phyloP scores from a whole-genome alignment of 2,888 invertebrate species.

The Lepetodrilus schrolli region DNA sequence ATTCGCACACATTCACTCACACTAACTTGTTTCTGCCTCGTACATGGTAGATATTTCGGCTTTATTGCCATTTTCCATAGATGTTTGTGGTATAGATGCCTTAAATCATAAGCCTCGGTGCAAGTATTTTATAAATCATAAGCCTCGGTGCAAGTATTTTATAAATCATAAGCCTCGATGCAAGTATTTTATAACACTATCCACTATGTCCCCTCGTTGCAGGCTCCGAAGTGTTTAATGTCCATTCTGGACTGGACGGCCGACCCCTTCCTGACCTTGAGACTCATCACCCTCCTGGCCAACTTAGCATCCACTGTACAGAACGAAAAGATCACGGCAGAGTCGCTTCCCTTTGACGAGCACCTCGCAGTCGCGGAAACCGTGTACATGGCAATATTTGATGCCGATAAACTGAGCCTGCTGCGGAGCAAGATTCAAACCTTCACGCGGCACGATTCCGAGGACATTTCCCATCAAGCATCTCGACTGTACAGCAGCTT shows the following conservation, averaged over 20 bases:
- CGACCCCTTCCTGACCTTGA: slow-evolving; percentile 75
- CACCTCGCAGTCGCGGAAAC: slow-evolving; percentile 79
- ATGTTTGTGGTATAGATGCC: no score
- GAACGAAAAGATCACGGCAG: slow-evolving; percentile 75
- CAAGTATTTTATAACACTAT: no score
- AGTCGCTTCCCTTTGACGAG: slow-evolving; percentile 77
- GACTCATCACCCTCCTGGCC: slow-evolving; percentile 78
- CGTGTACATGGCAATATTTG: slow-evolving; percentile 74
- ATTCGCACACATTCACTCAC: no score
- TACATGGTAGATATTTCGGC: no score
- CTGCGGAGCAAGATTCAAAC: slow-evolving; percentile 70
- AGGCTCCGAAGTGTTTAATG: slow-evolving; percentile 78
- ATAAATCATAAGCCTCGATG: no score
- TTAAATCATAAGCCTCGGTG: no score
- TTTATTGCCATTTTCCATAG: no score
- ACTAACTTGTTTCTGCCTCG: no score
- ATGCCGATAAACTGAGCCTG: slow-evolving; percentile 50
- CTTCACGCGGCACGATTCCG: slow-evolving; percentile 64
- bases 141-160: no score
- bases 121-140: no score
- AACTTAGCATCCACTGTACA: slow-evolving; percentile 77
- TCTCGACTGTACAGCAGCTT: slow-evolving; percentile 58
- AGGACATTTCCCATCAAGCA: slow-evolving; percentile 65
- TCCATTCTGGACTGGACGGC: slow-evolving; percentile 76
- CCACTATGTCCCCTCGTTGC: no score